Conservation (phyloP, 2,888 invertebrate genomes). For the Aphelenchoides bicaudatus region DNA sequence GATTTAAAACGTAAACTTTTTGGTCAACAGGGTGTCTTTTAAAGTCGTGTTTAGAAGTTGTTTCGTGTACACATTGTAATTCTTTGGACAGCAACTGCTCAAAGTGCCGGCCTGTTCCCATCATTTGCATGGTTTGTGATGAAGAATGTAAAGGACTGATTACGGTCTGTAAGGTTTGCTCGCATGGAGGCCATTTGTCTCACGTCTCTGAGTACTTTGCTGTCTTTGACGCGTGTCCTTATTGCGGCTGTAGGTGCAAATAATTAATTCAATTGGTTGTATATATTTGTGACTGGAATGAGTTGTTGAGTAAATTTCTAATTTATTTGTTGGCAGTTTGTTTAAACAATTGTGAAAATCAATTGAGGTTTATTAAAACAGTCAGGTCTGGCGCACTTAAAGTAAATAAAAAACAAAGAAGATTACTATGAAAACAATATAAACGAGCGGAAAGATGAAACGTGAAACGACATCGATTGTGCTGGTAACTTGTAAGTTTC, state of each 20-base stretch:
- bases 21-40: too few species aligned
- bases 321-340: neutral
- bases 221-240: conserved; percentile 6
- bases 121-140: conserved; percentile 33
- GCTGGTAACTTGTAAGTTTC: conserved; percentile 41
- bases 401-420: conserved; percentile 46
- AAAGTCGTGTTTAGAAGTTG: too few species aligned
- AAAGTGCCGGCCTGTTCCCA: too few species aligned
- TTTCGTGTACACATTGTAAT: too few species aligned
- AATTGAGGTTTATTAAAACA: neutral
- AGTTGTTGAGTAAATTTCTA: neutral
- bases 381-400: conserved; percentile 13
- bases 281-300: too few species aligned
- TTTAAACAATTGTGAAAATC: conserved; percentile 6
- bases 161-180: conserved; percentile 23
- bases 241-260: neutral
- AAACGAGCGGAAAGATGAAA: conserved; percentile 50
- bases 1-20: too few species aligned
- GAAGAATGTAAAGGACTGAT: conserved; percentile 29
- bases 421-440: conserved; percentile 45
- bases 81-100: neutral
- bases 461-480: conserved; percentile 53
- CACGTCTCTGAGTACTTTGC: conserved; percentile 24
- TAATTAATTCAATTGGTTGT: conserved; percentile 4
- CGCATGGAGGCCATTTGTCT: conserved; percentile 34